Conservation (phyloP, 2,888 invertebrate species). For the Callyntrura sp. region DNA sequence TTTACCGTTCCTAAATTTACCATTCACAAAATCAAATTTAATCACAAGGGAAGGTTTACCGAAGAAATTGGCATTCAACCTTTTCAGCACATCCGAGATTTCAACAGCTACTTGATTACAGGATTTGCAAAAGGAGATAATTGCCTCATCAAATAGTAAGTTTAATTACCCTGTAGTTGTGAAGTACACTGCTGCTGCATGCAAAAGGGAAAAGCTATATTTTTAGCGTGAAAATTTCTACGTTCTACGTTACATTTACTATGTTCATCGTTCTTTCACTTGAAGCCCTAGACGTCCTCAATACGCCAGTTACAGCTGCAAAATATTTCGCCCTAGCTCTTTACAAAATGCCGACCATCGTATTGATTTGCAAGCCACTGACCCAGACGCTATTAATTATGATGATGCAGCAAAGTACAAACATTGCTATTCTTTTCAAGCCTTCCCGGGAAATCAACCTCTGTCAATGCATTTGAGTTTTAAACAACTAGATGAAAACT, state of each 20-base stretch:
- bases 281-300: slow-evolving; percentile 15
- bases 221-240: neutral
- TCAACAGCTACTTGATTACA: neutral
- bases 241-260: neutral
- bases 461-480: slow-evolving; percentile 32
- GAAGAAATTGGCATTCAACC: neutral
- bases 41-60: neutral
- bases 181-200: neutral
- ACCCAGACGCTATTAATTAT: too few species aligned
- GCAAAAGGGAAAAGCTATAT: neutral
- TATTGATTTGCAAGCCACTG: neutral
- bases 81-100: neutral
- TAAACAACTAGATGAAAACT: neutral
- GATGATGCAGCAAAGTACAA: neutral
- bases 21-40: neutral
- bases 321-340: slow-evolving; percentile 8
- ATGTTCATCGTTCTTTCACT: too few species aligned
- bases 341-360: neutral
- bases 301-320: slow-evolving; percentile 33
- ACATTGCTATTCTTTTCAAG: slow-evolving; percentile 3
- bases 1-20: slow-evolving; percentile 20
- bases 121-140: neutral
- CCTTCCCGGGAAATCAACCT: slow-evolving; percentile 54
- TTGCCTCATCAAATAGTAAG: neutral
- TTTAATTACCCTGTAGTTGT: neutral